Evolutionary conservation across 2,888 invertebrate species (phyloP).

Genomic region (Ptycholaimellus sp.): DNA sequence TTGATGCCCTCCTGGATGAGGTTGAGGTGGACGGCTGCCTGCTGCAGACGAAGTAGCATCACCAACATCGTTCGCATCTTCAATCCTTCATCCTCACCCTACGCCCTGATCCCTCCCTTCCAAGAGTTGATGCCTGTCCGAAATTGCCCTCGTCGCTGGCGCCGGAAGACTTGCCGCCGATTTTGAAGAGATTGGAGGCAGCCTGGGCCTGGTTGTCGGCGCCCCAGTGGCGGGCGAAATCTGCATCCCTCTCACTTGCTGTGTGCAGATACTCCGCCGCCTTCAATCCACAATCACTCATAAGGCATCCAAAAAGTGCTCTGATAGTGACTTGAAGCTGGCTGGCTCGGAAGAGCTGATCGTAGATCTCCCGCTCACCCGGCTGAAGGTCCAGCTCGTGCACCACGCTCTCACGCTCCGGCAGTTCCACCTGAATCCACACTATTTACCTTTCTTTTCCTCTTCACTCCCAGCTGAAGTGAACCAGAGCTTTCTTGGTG

Average conservation of each 20-base stretch:
- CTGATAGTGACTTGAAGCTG: slow-evolving; percentile 14
- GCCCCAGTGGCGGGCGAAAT: too few relatives aligned
- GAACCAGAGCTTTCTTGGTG: slow-evolving; percentile 23
- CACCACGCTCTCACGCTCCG: slow-evolving; percentile 16
- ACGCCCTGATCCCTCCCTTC: slow-evolving; percentile 8
- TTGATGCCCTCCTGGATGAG: slow-evolving; percentile 48
- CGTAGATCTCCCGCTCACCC: slow-evolving; percentile 6
- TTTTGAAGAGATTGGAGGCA: too few relatives aligned
- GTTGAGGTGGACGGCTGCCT: slow-evolving; percentile 66
- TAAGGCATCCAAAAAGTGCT: too few relatives aligned
- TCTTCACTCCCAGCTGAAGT: neutral
- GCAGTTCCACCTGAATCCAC: slow-evolving; percentile 16
- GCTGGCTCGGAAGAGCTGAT: too few relatives aligned
- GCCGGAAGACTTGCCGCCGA: too few relatives aligned
- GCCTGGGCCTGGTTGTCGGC: slow-evolving; percentile 9
- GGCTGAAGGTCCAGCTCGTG: slow-evolving; percentile 16
- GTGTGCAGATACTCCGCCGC: too few relatives aligned
- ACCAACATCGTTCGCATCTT: slow-evolving; percentile 35
- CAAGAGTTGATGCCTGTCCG: too few relatives aligned
- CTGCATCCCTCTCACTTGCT: too few relatives aligned
- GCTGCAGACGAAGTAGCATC: slow-evolving; percentile 54
- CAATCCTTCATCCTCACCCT: slow-evolving; percentile 9
- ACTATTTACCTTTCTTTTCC: neutral
- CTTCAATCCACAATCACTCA: too few relatives aligned
- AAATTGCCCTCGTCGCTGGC: too few relatives aligned